phyloP scores from a whole-genome alignment of 2,888 invertebrate species.

The Morpho deidamia region DNA sequence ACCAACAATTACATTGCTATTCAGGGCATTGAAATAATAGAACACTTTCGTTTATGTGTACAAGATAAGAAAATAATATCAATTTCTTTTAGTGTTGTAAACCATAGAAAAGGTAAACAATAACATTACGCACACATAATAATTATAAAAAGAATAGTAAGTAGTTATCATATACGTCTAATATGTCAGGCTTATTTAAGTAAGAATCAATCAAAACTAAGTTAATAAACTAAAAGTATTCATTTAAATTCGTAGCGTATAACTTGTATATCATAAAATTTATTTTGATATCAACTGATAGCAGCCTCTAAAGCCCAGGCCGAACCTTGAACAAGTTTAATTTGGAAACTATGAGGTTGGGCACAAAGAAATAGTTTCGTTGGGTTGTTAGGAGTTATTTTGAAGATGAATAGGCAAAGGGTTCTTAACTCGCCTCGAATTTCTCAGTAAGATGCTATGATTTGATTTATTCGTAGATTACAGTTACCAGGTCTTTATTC shows the following conservation, averaged over 20 bases:
- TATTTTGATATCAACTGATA: not conserved
- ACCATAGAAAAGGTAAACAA: too few relatives aligned
- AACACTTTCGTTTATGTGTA: not conserved
- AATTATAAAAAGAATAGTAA: too few relatives aligned
- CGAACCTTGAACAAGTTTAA: slow-evolving; percentile 42
- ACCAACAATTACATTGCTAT: not conserved
- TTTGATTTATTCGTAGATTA: not conserved
- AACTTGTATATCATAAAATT: not conserved
- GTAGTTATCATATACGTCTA: too few relatives aligned
- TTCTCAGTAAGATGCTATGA: slow-evolving; percentile 7
- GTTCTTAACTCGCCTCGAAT: slow-evolving; percentile 13
- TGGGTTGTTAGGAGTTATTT: slow-evolving; percentile 33
- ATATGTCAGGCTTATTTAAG: too few relatives aligned
- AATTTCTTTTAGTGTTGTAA: too few relatives aligned
- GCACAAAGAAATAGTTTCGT: slow-evolving; percentile 62
- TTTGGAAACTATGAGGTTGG: slow-evolving; percentile 57
- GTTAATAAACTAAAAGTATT: too few relatives aligned
- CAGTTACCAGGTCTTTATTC: not conserved
- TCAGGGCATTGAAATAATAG: not conserved
- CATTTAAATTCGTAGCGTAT: not conserved
- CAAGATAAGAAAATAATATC: too few relatives aligned
- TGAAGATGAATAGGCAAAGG: slow-evolving; percentile 25
- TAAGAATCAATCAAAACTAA: too few relatives aligned
- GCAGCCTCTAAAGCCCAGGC: not conserved
- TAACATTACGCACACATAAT: too few relatives aligned